Evolutionary conservation across 64 coral and sea anemone genomes (phyloP).

Genomic region (Actinia tenebrosa): DNA sequence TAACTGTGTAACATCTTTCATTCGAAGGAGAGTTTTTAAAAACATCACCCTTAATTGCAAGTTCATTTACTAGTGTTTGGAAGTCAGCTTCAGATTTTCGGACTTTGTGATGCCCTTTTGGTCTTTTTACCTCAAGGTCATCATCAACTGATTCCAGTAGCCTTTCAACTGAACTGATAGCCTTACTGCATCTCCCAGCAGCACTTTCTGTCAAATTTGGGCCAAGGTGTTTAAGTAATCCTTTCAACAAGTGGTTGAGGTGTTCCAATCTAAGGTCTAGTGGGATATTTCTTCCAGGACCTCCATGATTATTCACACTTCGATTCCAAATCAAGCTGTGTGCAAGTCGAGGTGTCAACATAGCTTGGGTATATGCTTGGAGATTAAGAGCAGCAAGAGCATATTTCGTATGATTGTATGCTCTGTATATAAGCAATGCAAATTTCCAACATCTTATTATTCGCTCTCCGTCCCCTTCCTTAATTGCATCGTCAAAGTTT

Average conservation of each 20-base stretch:
- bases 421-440: constrained; percentile 37
- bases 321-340: constrained; percentile 53
- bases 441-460: constrained; percentile 59
- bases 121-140: not conserved
- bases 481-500: constrained; percentile 65
- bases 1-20: too few relatives aligned
- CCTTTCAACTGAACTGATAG: not conserved
- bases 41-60: not conserved
- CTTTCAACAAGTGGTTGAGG: constrained; percentile 39
- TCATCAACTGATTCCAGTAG: not conserved
- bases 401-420: constrained; percentile 47
- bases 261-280: constrained; percentile 43
- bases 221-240: constrained; percentile 44
- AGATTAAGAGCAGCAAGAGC: too few relatives aligned
- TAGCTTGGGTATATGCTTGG: too few relatives aligned
- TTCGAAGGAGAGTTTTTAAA: too few relatives aligned
- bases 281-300: constrained; percentile 15
- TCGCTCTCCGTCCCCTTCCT: constrained; percentile 46
- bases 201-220: constrained; percentile 9
- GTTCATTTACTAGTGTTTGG: not conserved
- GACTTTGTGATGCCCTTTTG: not conserved
- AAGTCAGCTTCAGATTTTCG: constrained; percentile 5
- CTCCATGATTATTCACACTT: constrained; percentile 43
- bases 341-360: constrained; percentile 18
- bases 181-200: not conserved